These are phyloP conservation scores for Cactoblastis cactorum DNA, from an alignment of 2,888 invertebrate species.

Conservation along the genomic window DNA sequence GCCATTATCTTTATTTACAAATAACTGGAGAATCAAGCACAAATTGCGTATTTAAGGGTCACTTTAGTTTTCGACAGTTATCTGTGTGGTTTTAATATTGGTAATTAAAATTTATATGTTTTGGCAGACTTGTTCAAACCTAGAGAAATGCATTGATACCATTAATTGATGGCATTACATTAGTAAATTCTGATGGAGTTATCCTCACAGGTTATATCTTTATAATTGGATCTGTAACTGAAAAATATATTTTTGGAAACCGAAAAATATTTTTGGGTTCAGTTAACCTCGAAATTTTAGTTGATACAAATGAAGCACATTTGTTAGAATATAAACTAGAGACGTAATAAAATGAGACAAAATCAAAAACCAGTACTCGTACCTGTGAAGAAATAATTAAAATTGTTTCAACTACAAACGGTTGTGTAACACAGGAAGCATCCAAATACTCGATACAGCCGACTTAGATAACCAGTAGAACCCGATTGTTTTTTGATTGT, in stretches of 20 bases:
- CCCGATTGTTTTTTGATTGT: constrained; percentile 8
- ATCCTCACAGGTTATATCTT: too few relatives aligned
- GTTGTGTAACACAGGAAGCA: constrained; percentile 11
- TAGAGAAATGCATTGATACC: background rate
- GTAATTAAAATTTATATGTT: background rate
- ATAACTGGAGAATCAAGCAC: background rate
- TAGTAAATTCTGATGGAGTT: too few relatives aligned
- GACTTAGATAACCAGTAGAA: constrained; percentile 4
- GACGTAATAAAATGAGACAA: too few relatives aligned
- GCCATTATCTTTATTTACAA: background rate
- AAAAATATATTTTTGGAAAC: too few relatives aligned
- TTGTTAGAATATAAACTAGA: too few relatives aligned
- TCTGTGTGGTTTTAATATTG: background rate
- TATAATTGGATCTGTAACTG: too few relatives aligned
- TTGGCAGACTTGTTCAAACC: background rate
- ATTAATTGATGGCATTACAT: too few relatives aligned
- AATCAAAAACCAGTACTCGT: background rate
- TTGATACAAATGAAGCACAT: too few relatives aligned
- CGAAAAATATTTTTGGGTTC: too few relatives aligned
- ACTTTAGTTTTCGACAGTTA: background rate
- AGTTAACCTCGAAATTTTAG: too few relatives aligned
- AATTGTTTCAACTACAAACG: background rate
- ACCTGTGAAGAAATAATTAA: background rate
- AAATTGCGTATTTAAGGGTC: background rate
- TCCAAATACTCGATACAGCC: background rate